These are phyloP conservation scores for Panagrolaimus sp. DNA, from an alignment of 1,140 invertebrate genomes.

Conservation along the genomic window DNA sequence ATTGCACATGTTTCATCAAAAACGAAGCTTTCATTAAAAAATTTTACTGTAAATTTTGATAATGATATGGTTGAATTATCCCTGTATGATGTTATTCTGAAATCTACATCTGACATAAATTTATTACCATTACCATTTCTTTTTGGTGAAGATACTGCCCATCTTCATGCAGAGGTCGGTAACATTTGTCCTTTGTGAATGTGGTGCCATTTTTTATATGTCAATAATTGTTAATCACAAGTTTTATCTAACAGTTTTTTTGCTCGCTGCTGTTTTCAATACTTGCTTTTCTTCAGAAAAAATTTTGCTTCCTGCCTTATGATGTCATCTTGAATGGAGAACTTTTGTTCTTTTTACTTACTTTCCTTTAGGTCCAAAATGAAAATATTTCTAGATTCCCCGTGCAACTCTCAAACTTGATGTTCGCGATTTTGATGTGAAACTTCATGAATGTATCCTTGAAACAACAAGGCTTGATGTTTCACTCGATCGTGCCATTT, in stretches of 20 bases:
- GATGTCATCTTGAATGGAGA: not conserved
- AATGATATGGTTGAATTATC: conserved; percentile 28
- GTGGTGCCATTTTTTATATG: not conserved
- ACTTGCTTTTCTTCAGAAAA: not conserved
- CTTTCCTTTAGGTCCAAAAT: conserved; percentile 7
- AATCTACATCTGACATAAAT: conserved; percentile 18
- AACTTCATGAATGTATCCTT: conserved; percentile 17
- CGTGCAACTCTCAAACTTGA: conserved; percentile 8
- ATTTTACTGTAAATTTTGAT: conserved; percentile 26
- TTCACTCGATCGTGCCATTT: conserved; percentile 19
- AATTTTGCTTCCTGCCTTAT: not conserved
- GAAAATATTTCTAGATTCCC: conserved; percentile 9
- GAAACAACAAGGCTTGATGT: conserved; percentile 25
- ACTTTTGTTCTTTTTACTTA: not conserved
- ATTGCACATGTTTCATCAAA: conserved; percentile 31
- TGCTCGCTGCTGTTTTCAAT: conserved; percentile 4
- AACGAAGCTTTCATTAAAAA: conserved; percentile 17
- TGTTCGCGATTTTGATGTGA: conserved; percentile 15
- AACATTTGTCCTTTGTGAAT: conserved; percentile 8
- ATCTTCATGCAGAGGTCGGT: conserved; percentile 29
- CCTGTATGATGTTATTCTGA: conserved; percentile 22
- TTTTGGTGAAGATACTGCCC: conserved; percentile 30
- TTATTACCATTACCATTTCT: conserved; percentile 31
- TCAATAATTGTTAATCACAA: conserved; percentile 2
- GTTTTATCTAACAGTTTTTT: conserved; percentile 13